Base-by-base conservation (phyloP, 2,888 invertebrate genomes). In the Nineta flava region DNA sequence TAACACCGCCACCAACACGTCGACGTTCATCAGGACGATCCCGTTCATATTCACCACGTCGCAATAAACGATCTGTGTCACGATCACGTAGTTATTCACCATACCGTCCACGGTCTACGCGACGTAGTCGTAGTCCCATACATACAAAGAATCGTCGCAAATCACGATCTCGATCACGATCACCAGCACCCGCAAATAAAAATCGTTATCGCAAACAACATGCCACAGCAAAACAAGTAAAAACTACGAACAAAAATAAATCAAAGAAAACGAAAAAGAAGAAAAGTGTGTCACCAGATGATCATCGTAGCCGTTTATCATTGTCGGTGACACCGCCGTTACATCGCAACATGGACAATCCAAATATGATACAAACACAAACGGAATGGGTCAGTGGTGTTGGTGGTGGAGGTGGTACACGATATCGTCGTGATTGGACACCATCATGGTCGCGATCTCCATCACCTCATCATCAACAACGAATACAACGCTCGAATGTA, bases 381-480 rank as follows among this genome's bases (percentile, higher is more conserved):
- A 26, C 26, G 58, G 60, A 59, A 46, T 70, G 71, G 68, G 62
- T 59, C 26, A 6, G 19, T 19, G 19, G 26, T 26, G 62, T 59
- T 31, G 7, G 19, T 19, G 19, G 26, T 26, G 26, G 26, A 2
- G 26, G 26, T 5, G 49, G 55, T 5, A 54, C 53, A 21, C 54
- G 57, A 5, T 55, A 51, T 26, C 53, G 56, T 40, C 53, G 62
- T 54, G 57, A 67, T 13, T 69, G 69, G 69, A 67, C 72, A 2
- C 75, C 75, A 7, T 72, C 76, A 32, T 73, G 76, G 64, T 76
- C 77, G 3, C 69, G 74, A 49, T 80, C 82, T 32, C 72, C 76
- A 46, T 71, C 75, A 35, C 72, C 70, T 32, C 26, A 26, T 26
- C 26, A 26, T 32, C 26, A 26, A 7, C 26, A 26, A 26, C 61